Base-by-base conservation (phyloP, 2,113 vertebrate genomes). In the Hippocampus abdominalis region DNA sequence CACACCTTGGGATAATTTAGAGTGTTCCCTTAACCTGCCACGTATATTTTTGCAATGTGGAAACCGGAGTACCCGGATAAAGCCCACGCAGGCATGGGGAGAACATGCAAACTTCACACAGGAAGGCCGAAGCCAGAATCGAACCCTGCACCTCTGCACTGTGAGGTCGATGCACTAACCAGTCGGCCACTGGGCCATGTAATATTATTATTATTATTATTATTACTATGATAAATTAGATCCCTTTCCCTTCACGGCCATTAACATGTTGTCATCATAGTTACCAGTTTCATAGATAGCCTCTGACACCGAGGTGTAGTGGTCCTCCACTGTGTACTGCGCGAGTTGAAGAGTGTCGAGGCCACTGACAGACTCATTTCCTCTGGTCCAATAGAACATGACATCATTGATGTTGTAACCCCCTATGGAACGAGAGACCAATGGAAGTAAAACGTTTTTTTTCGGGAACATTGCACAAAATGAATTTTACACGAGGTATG, bases 391-490 rank as follows among this genome's bases (percentile, higher is more conserved):
- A 88, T 95, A 94, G 82, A 96, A 96, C 84, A 89, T 93, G 46
- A 96, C 94, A 81, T 96, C 94, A 63, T 96, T 95, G 77, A 94
- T 89, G 78, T 96, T 96, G 84, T 96, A 96, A 74, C 94, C 94
- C 95, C 95, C 95, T 96, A 81, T 0, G 42, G 46, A n/a, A 69
- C 29, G 39, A 65, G 36, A 77, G 40, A 69, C 2, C 68, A 6
- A 18, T 32, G 10, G 29, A 32, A 63, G 39, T 39, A 16, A 59
- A 23, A 6, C 10, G 36, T 57, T 59, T 42, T 59, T 59, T 57
- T 40, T 36, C 49, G 15, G 27, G 20, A 56, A 57, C 11, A 16
- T 40, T 57, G 51, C 39, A 56, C 54, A 39, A 25, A 39, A 40
- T 32, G 13, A 13, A 25, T 53, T 39, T 54, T 40, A 51, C 8